Base-by-base conservation (phyloP, 2,888 invertebrate genomes). In the Xestia xanthographa region DNA sequence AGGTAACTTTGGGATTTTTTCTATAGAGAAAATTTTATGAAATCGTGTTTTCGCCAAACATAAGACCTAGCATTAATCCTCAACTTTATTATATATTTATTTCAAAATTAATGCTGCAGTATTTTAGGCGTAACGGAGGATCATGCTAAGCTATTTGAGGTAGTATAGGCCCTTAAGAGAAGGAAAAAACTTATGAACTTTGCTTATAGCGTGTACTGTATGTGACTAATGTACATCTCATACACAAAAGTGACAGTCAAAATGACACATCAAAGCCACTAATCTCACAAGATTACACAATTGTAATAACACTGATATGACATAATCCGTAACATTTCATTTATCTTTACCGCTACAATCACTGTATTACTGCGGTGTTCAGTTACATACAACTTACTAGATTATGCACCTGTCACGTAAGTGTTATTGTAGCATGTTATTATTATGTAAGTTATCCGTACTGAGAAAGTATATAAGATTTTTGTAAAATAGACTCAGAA, bases 211-310 rank as follows among this genome's bases (percentile, higher is more conserved):
- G 34, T 34, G 3, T 34, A 34, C 53, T 26, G 26, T 26, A 17
- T 26, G 29, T 29, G 58, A 58, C 29, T 17, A 5, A 34, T 34
- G 8, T 58, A 72, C 0, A 56, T 34, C 6, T 53, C 29, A n/a
- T 20, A 29, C 6, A 26, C 58, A 50, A 41, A 76, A 56, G 53
- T 11, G 45, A 66, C 66, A 75, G 56, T 20, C 17, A 75, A 56
- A 53, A 76, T 56, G 63, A 56, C 17, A 66, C 20, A 38, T 14
- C 14, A 22, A 17, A 17, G 8, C 26, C 0, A n/a, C 62, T 58
- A 43, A 68, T 74, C 26, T 58, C 34, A 43, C 2, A 65, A 79
- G 29, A 79, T 80, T 80, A 73, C 74, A 48, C 62, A 79, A 78
- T 43, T 20, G 8, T 56, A 38, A 50, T n/a, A 3, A 45, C 22